These are phyloP conservation scores for Zosterops lateralis DNA, from an alignment of 2,113 vertebrate genomes.

Conservation along the genomic window DNA sequence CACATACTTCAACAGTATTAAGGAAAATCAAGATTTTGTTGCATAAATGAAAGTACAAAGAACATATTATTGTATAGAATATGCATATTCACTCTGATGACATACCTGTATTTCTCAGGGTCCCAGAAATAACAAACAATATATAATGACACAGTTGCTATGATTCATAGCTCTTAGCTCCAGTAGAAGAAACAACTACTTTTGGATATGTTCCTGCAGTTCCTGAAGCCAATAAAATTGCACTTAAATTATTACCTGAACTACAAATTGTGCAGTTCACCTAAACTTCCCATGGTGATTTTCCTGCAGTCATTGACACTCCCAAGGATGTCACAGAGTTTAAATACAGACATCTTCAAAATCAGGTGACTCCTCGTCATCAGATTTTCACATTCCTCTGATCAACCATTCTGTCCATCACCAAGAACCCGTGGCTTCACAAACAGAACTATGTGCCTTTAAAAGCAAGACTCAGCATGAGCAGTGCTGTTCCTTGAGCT, in stretches of 20 bases:
- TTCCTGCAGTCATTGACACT: neutral
- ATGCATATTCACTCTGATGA: neutral
- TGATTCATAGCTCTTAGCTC: neutral
- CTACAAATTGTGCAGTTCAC: neutral
- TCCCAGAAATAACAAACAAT: constrained; percentile 28
- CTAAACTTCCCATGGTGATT: neutral
- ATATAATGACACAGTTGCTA: neutral
- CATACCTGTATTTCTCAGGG: neutral
- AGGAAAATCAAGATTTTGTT: constrained; percentile 43
- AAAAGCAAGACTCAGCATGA: neutral
- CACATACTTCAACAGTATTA: constrained; percentile 56
- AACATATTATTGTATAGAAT: constrained; percentile 15
- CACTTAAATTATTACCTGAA: neutral
- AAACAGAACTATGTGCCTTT: neutral
- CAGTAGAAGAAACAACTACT: neutral
- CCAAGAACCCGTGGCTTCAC: neutral
- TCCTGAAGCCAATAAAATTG: neutral
- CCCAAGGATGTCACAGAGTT: neutral
- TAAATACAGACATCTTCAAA: neutral
- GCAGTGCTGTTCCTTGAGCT: neutral
- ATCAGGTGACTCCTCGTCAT: neutral
- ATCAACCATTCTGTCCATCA: neutral
- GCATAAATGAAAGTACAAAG: constrained; percentile 53
- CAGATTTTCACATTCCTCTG: neutral
- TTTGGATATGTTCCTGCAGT: neutral